These are phyloP conservation scores for Tretioscincus oriximinensis DNA, from an alignment of 2,113 vertebrate species.

Conservation along the genomic window DNA sequence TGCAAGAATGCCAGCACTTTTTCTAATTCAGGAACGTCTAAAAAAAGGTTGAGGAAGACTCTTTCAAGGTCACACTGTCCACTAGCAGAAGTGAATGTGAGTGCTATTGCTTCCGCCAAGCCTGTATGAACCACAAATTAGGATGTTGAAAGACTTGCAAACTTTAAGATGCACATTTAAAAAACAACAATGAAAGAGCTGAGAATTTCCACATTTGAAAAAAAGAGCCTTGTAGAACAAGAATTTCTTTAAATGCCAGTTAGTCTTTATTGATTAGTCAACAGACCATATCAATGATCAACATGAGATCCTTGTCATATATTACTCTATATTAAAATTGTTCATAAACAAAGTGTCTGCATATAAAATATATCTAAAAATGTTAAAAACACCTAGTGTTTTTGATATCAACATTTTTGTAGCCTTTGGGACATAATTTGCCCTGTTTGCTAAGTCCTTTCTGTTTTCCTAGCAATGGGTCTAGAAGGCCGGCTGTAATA, in stretches of 20 bases:
- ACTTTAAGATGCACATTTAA: not conserved
- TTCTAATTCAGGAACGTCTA: not conserved
- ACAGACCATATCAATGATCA: too few relatives aligned
- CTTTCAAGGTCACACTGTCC: constrained; percentile 4
- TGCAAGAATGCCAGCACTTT: not conserved
- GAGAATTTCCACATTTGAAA: not conserved
- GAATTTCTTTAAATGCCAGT: not conserved
- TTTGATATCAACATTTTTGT: too few relatives aligned
- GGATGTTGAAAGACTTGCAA: not conserved
- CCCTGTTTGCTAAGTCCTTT: too few relatives aligned
- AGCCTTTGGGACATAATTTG: too few relatives aligned
- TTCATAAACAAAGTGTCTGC: too few relatives aligned
- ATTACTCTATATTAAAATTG: too few relatives aligned
- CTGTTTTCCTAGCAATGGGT: too few relatives aligned
- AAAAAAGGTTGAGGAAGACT: not conserved
- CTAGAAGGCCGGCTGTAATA: too few relatives aligned
- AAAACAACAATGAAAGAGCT: constrained; percentile 15
- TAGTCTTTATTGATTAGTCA: too few relatives aligned
- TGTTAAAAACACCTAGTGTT: too few relatives aligned
- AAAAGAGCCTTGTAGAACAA: not conserved
- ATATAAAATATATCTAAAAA: too few relatives aligned
- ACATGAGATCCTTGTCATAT: too few relatives aligned
- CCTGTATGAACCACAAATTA: not conserved
- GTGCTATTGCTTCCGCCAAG: not conserved
- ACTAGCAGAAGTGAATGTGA: not conserved